phyloP scores from a whole-genome alignment of 2,888 invertebrate species.

The Nemurella pictetii region DNA sequence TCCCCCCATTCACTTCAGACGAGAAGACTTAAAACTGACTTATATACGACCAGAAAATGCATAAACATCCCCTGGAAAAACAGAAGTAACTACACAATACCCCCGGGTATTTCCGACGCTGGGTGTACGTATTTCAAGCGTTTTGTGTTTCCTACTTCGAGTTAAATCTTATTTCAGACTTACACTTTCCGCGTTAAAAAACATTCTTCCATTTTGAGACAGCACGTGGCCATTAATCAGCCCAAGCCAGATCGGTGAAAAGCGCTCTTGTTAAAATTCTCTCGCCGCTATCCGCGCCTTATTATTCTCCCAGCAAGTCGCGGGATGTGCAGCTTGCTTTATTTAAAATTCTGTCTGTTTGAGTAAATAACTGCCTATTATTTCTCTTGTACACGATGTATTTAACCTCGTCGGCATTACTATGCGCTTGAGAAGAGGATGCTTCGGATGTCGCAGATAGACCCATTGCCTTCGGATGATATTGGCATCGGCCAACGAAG shows the following conservation, averaged over 20 bases:
- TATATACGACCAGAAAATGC: constrained; percentile 27
- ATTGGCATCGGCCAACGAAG: not conserved
- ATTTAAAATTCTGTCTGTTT: constrained; percentile 38
- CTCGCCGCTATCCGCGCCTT: constrained; percentile 35
- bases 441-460: not conserved
- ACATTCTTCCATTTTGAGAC: constrained; percentile 39
- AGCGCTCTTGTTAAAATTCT: constrained; percentile 39
- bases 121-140: constrained; percentile 25
- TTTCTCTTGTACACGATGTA: constrained; percentile 24
- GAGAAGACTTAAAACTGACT: constrained; percentile 12
- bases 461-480: constrained; percentile 6
- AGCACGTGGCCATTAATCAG: constrained; percentile 38
- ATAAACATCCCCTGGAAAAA: constrained; percentile 25
- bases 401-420: constrained; percentile 17
- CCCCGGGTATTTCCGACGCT: constrained; percentile 21
- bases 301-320: constrained; percentile 28
- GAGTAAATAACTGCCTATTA: constrained; percentile 37
- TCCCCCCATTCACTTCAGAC: not conserved
- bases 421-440: constrained; percentile 22
- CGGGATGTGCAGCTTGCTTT: constrained; percentile 29
- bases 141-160: constrained; percentile 21
- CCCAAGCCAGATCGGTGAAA: constrained; percentile 20
- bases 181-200: constrained; percentile 34
- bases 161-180: constrained; percentile 38
- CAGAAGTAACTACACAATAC: constrained; percentile 30